Evolutionary conservation across 2,797 vertebrate genomes (phyloP), one percentile per base, ranked within the genome.

Genomic region (Calcarius lapponicus): DNA sequence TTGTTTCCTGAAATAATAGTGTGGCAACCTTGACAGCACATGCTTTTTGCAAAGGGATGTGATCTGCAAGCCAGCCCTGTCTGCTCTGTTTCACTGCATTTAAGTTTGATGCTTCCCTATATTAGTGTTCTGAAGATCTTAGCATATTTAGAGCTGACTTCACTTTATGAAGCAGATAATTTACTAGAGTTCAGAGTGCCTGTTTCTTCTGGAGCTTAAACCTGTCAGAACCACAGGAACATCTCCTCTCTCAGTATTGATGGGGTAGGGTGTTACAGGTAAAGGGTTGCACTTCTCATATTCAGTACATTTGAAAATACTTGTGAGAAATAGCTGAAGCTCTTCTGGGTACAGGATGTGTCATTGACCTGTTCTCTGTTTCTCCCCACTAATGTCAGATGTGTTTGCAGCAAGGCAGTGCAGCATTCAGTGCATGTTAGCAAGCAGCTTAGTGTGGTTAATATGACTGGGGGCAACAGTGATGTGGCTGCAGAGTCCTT

Each of bases 401-500:
- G 18, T 26, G 14, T 70, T 67, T 70, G 26, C 18, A 79, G 36
- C 38, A 28, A 0, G 0, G 19, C 34, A 15, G 11, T 9, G 3
- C 16, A 42, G n/a, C 58, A 32, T 53, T 91, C 32, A 57, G 66
- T 34, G 38, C 20, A 5, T 24, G n/a, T 43, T 43, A 43, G 34
- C 65, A 61, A 71, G 40, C 31, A 56, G 21, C 40, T 73, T 20
- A 5, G 16, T 53, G 38, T 40, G 57, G 26, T 50, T 76, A 19
- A 16, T 31, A 6, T 28, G 25, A 45, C 3, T 40, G 21, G 11
- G 40, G 32, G 3, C 47, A 73, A 7, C 8, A 34, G 16, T 11
- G n/a, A 28, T 26, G 18, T 73, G 19, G 28, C 53, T 51, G 19
- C 65, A 66, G 34, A 45, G 17, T 29, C 72, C 62, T 74, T 83